Evolutionary conservation across 2,113 vertebrate genomes (phyloP).

Genomic region (Rhegmatorhina hoffmannsi): DNA sequence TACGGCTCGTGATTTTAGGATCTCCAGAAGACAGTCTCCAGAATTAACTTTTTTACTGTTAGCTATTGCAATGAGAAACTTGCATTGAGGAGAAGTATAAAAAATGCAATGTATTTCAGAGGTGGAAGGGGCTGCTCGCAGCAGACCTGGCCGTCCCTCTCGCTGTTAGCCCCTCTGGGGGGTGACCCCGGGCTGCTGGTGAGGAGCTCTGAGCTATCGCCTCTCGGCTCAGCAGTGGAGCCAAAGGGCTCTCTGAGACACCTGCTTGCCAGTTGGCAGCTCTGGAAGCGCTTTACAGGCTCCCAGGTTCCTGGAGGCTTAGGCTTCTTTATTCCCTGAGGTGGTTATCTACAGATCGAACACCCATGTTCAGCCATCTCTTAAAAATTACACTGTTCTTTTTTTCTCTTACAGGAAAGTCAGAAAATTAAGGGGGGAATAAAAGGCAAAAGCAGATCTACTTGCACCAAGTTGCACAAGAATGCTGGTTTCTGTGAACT

Average conservation of each 20-base stretch:
- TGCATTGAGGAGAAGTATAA: rapidly evolving
- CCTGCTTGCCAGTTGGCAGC: neutral
- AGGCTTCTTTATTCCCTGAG: neutral
- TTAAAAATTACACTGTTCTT: neutral
- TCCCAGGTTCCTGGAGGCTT: neutral
- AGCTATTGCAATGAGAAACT: neutral
- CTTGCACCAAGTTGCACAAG: neutral
- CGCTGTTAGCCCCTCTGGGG: rapidly evolving
- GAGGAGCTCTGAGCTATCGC: rapidly evolving
- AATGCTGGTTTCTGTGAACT: neutral
- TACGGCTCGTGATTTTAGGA: neutral
- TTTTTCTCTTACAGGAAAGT: neutral
- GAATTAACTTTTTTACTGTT: neutral
- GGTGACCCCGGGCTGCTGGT: rapidly evolving
- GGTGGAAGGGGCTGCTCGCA: neutral
- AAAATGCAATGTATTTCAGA: rapidly evolving
- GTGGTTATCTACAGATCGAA: neutral
- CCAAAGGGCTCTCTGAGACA: neutral
- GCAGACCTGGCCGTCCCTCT: neutral
- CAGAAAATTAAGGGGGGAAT: neutral
- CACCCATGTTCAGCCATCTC: rapidly evolving
- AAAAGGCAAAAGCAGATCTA: neutral
- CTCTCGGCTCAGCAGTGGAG: neutral
- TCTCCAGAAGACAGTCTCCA: neutral
- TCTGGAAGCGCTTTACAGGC: neutral